Evolutionary conservation across 1,140 invertebrate genomes (phyloP), one percentile per base, ranked within the genome.

Genomic region (Rhopalosiphum maidis): DNA sequence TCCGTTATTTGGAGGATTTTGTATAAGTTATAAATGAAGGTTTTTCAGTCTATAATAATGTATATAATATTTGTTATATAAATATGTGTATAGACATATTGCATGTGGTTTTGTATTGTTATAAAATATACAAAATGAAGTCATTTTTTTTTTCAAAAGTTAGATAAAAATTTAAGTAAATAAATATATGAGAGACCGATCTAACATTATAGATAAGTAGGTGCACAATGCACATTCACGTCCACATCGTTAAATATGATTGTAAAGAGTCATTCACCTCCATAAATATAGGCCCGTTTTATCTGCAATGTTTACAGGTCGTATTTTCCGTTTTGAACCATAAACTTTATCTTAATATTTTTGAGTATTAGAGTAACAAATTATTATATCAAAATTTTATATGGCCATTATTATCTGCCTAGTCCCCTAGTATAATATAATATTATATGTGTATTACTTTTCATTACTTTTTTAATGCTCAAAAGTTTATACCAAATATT

Each of bases 341-440:
- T 77, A 77, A 77, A 77, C 30, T n/a, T 77, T 77, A 77, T 77
- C 60, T 77, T 77, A 77, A 77, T 77, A 77, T 77, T 77, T 77
- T n/a, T n/a, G 60, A 77, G 60, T 77, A 77, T 77, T 77, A 77
- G 60, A 77, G 60, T 77, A 77, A 35, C 60, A 77, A 77, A 77
- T 77, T 77, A 77, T 77, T n/a, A 18, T 77, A 83, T 83, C n/a
- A 83, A 83, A 35, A 83, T 43, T 41, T 37, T 85, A 41, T 85
- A 43, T 43, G 23, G 2, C 23, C 4, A 43, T 85, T 25, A 8
- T 87, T 46, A 87, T 87, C 23, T 15, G 37, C 37, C 23, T 15
- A 25, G 23, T 85, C 22, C 8, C 37, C 9, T 25, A 25, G 23
- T 85, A 41, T 41, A 85, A 25, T 9, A 41, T 85, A 7, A 37